Conservation (phyloP, 1,140 invertebrate species). For the Drosophila serrata region DNA sequence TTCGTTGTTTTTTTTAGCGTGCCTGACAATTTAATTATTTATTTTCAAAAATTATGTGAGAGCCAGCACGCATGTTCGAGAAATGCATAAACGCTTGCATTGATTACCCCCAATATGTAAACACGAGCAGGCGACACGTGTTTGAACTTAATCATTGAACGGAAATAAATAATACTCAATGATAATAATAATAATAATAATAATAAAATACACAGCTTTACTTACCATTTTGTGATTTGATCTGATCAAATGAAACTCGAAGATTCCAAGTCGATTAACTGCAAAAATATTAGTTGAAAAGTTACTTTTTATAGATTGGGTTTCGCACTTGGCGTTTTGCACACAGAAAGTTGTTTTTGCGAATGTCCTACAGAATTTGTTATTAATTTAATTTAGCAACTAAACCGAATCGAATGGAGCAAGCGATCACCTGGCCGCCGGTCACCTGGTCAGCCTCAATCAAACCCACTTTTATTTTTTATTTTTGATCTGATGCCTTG, state of each 20-base stretch:
- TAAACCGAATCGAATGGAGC: not conserved
- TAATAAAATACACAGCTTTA: not conserved
- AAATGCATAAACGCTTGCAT: slow-evolving; percentile 32
- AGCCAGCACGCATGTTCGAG: slow-evolving; percentile 25
- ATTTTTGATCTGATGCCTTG: slow-evolving; percentile 5
- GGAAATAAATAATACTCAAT: slow-evolving; percentile 11
- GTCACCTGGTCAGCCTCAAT: slow-evolving; percentile 31
- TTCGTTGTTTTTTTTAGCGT: slow-evolving; percentile 16
- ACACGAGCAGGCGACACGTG: slow-evolving; percentile 34
- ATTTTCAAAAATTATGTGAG: slow-evolving; percentile 47
- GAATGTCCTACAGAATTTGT: slow-evolving; percentile 32
- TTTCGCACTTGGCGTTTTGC: slow-evolving; percentile 25
- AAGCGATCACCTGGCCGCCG: not conserved
- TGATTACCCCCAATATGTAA: slow-evolving; percentile 19
- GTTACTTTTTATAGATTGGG: slow-evolving; percentile 10
- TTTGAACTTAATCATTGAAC: slow-evolving; percentile 19
- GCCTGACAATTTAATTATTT: slow-evolving; percentile 25
- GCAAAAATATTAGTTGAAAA: slow-evolving; percentile 54
- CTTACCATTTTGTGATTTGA: slow-evolving; percentile 72
- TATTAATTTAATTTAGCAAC: slow-evolving; percentile 21
- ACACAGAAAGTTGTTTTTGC: slow-evolving; percentile 51
- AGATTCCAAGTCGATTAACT: slow-evolving; percentile 67
- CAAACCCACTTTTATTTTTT: slow-evolving; percentile 20
- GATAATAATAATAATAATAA: slow-evolving; percentile 7
- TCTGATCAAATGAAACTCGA: slow-evolving; percentile 49